Conservation (phyloP, 2,888 invertebrate species). For the Masnerella sp. region DNA sequence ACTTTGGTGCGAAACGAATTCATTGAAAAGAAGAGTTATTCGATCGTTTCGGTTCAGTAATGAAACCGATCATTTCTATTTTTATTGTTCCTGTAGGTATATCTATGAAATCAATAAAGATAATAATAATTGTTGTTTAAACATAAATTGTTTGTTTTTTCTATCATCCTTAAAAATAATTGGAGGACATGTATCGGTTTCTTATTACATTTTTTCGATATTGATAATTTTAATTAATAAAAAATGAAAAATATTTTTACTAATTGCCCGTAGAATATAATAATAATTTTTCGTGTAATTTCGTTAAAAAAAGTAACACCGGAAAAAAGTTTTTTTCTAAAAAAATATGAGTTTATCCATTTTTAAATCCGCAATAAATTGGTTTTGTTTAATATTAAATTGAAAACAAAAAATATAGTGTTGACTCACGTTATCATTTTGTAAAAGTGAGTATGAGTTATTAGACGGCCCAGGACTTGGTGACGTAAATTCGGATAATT, state of each 20-base stretch:
- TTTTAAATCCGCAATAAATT: no score
- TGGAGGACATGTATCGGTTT: no score
- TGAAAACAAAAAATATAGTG: background rate
- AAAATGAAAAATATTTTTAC: no score
- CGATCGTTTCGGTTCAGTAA: background rate
- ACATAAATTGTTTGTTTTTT: background rate
- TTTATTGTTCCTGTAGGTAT: background rate
- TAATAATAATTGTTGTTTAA: background rate
- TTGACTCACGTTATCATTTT: constrained; percentile 72
- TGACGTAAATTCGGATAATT: constrained; percentile 73
- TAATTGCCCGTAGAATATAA: no score
- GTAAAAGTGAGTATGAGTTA: constrained; percentile 73
- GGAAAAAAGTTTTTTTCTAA: no score
- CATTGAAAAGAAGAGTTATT: background rate
- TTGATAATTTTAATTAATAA: no score
- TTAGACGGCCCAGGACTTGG: constrained; percentile 74
- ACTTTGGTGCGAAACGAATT: background rate
- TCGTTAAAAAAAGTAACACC: no score
- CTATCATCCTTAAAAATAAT: no score
- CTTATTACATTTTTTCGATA: no score
- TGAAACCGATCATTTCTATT: background rate
- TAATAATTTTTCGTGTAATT: no score
- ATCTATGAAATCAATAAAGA: background rate
- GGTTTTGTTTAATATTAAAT: background rate
- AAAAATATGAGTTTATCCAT: no score